A percentile compares a stretch with the other conserved stretches of the same genome.
Evolutionary conservation across 2,113 vertebrate species (phyloP).

Genomic region (Picathartes gymnocephalus): DNA sequence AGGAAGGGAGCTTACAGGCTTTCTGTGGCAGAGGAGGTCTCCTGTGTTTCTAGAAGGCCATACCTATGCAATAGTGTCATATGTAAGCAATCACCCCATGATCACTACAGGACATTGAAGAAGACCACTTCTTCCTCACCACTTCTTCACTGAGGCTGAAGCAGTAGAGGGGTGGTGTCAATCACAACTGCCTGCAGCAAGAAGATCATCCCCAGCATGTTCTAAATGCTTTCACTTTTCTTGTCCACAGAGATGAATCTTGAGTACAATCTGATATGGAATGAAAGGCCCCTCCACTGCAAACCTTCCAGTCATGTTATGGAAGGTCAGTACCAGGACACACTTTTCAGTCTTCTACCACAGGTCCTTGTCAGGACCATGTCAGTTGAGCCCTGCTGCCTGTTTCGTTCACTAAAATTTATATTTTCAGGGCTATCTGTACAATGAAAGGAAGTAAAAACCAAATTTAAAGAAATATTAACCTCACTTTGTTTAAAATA

Average conservation of each 20-base stretch:
- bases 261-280: not conserved
- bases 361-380: not conserved
- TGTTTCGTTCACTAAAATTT: not conserved
- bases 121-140: not conserved
- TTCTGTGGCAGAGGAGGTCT: not conserved
- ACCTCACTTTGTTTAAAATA: not conserved
- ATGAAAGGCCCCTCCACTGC: not conserved
- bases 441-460: not conserved
- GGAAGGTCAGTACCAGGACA: not conserved
- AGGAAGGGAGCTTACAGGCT: not conserved
- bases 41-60: not conserved
- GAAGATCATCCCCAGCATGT: not conserved
- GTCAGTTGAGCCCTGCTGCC: not conserved
- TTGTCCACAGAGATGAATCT: not conserved
- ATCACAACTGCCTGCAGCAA: fast-evolving
- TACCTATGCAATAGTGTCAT: fast-evolving
- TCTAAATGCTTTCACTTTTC: not conserved
- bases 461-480: not conserved
- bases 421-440: not conserved
- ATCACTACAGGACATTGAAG: not conserved
- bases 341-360: not conserved
- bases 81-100: fast-evolving
- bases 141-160: not conserved
- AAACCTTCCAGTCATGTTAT: fast-evolving
- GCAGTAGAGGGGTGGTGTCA: fast-evolving